Base-by-base conservation (phyloP, 2,797 vertebrate genomes). In the Acanthurus lineatus region DNA sequence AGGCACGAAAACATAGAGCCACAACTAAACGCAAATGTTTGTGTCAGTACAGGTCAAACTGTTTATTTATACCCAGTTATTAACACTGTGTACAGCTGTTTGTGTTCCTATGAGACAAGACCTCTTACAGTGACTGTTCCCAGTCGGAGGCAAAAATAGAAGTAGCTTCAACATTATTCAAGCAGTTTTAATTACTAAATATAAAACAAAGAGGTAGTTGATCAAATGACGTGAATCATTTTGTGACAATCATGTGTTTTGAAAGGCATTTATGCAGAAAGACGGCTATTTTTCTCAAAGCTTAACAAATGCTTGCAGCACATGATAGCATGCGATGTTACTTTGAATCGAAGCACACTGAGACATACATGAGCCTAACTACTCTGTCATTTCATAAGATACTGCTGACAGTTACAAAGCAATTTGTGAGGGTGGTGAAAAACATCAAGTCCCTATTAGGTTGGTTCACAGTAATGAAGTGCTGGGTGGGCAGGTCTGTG, bases 401-500 rank as follows among this genome's bases (percentile, higher is more conserved):
- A 58, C 73, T 76, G 73, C 61, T 62, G 73, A 86, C 85, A 77
- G 84, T 91, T 93, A 83, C 73, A 89, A 83, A 87, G 86, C 82
- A 87, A 89, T 92, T 88, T 90, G 88, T 86, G 73, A 70, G 66
- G 73, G 86, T 65, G 84, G 79, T 77, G 76, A 74, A 82, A 91
- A 89, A 86, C 76, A 86, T 85, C 75, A 84, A 76, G 70, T 72
- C 74, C 84, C 89, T 81, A 82, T 93, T 88, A 93, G 85, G 79
- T 88, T 82, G 79, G 81, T 90, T 90, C 88, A 85, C 86, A 79
- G 84, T 95, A 93, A 95, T 95, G 90, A 95, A 93, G 93, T 90
- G 91, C 86, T 88, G 85, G 83, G 86, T 94, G 92, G 89, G 91
- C 91, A 88, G 92, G 88, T 89, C 91, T 81, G 87, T 89, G 91